These are phyloP conservation scores for Brachypteracias leptosomus DNA, from an alignment of 2,113 vertebrate genomes.

Conservation along the genomic window DNA sequence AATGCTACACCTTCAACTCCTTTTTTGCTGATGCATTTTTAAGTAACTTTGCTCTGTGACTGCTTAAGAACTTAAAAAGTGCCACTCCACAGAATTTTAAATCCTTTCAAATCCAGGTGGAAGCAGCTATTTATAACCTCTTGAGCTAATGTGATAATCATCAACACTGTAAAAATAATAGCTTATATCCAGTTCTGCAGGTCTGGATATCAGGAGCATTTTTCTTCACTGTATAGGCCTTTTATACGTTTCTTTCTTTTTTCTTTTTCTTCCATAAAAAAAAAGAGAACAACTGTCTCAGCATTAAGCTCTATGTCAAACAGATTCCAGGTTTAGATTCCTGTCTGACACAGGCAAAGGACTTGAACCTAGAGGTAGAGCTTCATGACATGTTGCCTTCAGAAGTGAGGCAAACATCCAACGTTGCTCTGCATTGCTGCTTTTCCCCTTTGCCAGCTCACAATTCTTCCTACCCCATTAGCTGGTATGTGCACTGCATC, in stretches of 20 bases:
- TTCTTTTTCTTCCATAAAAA: not conserved
- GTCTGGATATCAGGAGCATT: not conserved
- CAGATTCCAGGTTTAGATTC: not conserved
- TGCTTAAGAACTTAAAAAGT: not conserved
- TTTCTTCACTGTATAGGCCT: not conserved
- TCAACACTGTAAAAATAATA: not conserved
- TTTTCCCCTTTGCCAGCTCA: not conserved
- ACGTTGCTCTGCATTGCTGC: not conserved
- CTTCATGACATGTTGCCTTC: not conserved
- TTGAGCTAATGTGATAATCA: not conserved
- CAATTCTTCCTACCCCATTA: not conserved
- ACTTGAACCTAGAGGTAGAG: not conserved
- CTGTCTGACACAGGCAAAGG: not conserved
- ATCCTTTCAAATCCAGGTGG: not conserved
- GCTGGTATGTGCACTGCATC: not conserved
- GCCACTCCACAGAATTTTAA: not conserved
- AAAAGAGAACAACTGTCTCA: not conserved
- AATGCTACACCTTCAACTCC: not conserved
- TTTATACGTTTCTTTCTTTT: not conserved
- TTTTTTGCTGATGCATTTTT: not conserved
- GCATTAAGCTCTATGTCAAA: not conserved
- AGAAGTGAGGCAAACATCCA: not conserved
- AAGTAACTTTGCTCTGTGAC: not conserved
- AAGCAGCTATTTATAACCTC: not conserved
- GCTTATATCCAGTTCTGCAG: not conserved